Conservation (phyloP, 2,113 vertebrate genomes). For the Dendropsophus ebraccatus region DNA sequence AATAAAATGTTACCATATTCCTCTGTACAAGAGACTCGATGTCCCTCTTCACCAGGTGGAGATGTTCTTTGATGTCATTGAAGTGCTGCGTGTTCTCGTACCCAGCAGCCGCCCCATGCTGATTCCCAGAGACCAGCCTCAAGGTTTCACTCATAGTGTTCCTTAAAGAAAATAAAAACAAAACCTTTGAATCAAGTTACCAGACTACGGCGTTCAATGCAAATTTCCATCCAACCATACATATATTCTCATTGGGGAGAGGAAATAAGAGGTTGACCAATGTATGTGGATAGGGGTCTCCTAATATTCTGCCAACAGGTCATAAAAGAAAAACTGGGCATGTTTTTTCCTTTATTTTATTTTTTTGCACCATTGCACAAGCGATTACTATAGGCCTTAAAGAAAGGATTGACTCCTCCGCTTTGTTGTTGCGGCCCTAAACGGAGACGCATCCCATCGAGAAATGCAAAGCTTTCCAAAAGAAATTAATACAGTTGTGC, state of each 20-base stretch:
- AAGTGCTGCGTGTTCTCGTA: slow-evolving; percentile 94
- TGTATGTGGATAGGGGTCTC: too few relatives aligned
- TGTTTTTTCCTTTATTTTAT: background rate
- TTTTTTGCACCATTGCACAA: background rate
- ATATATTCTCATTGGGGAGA: too few relatives aligned
- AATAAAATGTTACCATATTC: slow-evolving; percentile 67
- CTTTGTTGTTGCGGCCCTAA: background rate
- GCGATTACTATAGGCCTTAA: background rate
- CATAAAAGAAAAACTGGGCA: too few relatives aligned
- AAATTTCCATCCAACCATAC: too few relatives aligned
- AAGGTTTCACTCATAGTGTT: slow-evolving; percentile 80
- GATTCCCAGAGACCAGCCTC: slow-evolving; percentile 76
- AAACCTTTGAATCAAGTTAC: background rate
- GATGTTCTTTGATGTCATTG: slow-evolving; percentile 94
- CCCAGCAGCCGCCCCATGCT: slow-evolving; percentile 75
- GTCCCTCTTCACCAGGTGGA: slow-evolving; percentile 88
- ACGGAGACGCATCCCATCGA: slow-evolving; percentile 50
- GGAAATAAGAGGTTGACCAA: too few relatives aligned
- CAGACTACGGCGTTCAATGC: background rate
- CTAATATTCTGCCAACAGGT: too few relatives aligned
- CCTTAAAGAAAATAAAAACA: slow-evolving; percentile 67
- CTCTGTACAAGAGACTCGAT: slow-evolving; percentile 85
- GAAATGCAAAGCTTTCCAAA: slow-evolving; percentile 61
- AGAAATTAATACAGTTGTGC: slow-evolving; percentile 60
- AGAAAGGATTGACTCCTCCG: background rate